Evolutionary conservation across 1,140 invertebrate genomes (phyloP).

Genomic region (Pygmarrhopalites habei): DNA sequence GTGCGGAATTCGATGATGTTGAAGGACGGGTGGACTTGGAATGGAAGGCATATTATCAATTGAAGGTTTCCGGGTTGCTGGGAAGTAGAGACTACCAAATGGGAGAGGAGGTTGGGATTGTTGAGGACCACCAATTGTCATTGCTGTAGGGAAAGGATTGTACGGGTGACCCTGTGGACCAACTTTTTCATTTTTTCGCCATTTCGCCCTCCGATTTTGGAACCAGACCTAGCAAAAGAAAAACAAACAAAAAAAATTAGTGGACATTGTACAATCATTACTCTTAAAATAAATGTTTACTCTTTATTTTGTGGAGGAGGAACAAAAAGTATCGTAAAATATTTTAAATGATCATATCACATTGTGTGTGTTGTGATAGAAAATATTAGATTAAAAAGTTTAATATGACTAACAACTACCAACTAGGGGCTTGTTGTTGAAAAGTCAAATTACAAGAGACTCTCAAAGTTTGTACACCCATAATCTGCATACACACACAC

Average conservation of each 20-base stretch:
- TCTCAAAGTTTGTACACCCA: too few relatives aligned
- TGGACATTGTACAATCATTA: too few relatives aligned
- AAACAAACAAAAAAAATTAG: conserved; percentile 5
- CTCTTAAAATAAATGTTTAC: too few relatives aligned
- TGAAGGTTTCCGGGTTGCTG: conserved; percentile 26
- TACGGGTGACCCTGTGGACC: conserved; percentile 80
- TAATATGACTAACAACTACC: too few relatives aligned
- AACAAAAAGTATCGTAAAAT: too few relatives aligned
- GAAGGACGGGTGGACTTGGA: conserved; percentile 51
- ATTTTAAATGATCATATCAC: too few relatives aligned
- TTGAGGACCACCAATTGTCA: conserved; percentile 51
- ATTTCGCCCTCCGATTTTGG: conserved; percentile 49
- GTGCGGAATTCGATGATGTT: conserved; percentile 28
- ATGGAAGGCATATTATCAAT: conserved; percentile 47
- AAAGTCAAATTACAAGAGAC: too few relatives aligned
- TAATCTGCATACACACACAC: too few relatives aligned
- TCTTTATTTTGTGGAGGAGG: too few relatives aligned
- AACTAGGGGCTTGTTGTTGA: too few relatives aligned
- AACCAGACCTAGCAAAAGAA: conserved; percentile 46
- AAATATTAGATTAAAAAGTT: too few relatives aligned
- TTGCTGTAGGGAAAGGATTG: conserved; percentile 59
- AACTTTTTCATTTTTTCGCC: conserved; percentile 47
- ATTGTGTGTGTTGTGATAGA: too few relatives aligned
- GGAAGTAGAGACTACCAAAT: conserved; percentile 30
- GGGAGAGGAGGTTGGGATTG: conserved; percentile 49